Base-by-base conservation (phyloP, 2,113 vertebrate genomes). In the Solea solea region DNA sequence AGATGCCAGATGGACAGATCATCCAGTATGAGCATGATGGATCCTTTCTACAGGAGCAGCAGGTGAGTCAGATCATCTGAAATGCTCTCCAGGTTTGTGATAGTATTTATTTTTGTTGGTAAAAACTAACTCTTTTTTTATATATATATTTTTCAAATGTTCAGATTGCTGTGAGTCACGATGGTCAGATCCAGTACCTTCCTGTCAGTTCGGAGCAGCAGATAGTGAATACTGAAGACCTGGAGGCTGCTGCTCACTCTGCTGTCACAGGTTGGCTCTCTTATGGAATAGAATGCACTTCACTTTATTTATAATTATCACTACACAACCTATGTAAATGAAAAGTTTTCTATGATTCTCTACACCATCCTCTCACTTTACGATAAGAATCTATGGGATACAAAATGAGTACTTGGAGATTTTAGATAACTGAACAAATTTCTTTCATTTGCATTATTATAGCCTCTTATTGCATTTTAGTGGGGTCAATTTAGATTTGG, bases 1-100 rank as follows among this genome's bases (percentile, higher is more conserved):
- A 99, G 97, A 95, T 99, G 21, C 93, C 96, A 81, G 97, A 99
- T 2, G 96, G 96, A 52, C 97, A 97, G 79, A 97, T 99, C 74
- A 98, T 99, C 80, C 97, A 98, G 88, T 98, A 99, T 0, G 97
- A 99, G 69, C 95, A 95, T 34, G 96, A 95, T 0, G 83, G 94
- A n/a, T 89, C 94, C 0, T 95, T 97, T 78, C 81, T 98, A 1
- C 95, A 95, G 13, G 97, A 97, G 78, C 95, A 96, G 0, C 96
- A 98, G 95, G 97, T 97, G 59, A 71, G 72, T 16, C 11, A n/a
- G 7, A 15, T 34, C 16, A 44, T 55, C 45, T 49, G 11, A 67
- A 74, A 46, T 12, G 6, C 7, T 48, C 13, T 34, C 8, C 0
- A 56, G 5, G 27, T 2, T 34, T 34, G 34, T 34, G 3, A 34